phyloP scores from a whole-genome alignment of 2,797 vertebrate genomes.

The Smutsia gigantea region DNA sequence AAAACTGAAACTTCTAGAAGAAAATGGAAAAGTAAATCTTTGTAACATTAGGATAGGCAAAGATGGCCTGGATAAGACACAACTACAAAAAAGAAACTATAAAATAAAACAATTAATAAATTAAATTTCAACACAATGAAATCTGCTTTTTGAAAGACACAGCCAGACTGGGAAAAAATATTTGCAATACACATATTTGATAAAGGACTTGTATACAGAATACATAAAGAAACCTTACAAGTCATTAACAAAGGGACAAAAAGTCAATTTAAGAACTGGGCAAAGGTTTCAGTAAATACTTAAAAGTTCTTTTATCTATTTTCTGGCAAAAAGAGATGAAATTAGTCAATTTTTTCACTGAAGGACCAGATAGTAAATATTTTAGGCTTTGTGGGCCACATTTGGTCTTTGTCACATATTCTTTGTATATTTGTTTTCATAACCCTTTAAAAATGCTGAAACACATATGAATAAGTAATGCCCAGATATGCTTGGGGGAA shows the following conservation, averaged over 20 bases:
- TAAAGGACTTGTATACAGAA: not conserved
- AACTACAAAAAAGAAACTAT: not conserved
- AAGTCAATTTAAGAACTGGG: not conserved
- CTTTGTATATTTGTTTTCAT: not conserved
- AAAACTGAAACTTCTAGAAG: not conserved
- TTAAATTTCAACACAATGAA: not conserved
- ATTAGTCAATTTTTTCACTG: not conserved
- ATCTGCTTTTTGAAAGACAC: not conserved
- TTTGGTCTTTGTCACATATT: not conserved
- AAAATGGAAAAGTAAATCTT: not conserved
- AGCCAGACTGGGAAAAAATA: not conserved
- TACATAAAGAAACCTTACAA: not conserved
- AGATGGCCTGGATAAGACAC: not conserved
- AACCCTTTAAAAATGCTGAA: not conserved
- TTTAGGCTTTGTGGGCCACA: not conserved
- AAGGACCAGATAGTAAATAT: not conserved
- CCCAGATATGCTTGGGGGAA: not conserved
- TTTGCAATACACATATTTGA: not conserved
- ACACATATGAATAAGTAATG: not conserved
- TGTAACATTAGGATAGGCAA: not conserved
- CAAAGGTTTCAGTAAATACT: not conserved
- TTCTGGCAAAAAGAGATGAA: not conserved
- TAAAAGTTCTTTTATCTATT: not conserved
- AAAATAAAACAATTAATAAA: not conserved
- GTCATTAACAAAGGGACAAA: conserved; percentile 18